Conservation (phyloP, 2,113 vertebrate genomes). For the Melozone crissalis region DNA sequence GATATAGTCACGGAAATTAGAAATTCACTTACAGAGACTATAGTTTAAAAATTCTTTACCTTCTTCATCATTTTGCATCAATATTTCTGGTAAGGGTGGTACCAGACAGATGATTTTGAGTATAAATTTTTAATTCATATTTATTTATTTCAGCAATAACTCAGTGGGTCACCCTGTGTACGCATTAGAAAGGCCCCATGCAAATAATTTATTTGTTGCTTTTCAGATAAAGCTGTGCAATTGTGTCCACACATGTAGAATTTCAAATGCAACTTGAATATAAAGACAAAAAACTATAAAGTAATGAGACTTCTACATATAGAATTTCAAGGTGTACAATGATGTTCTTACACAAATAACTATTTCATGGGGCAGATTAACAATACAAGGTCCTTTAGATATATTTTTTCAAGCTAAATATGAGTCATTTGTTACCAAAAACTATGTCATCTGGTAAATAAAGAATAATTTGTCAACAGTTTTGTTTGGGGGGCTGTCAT, state of each 20-base stretch:
- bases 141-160: not conserved
- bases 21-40: not conserved
- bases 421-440: not conserved
- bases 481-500: rapidly evolving
- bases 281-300: not conserved
- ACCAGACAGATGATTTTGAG: not conserved
- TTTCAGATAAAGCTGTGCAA: not conserved
- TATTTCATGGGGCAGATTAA: not conserved
- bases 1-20: not conserved
- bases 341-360: not conserved
- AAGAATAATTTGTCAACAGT: not conserved
- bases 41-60: not conserved
- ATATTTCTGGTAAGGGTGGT: not conserved
- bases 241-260: not conserved
- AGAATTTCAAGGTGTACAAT: not conserved
- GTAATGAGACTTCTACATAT: not conserved
- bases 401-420: not conserved
- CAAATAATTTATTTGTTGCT: not conserved
- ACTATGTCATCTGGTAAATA: not conserved
- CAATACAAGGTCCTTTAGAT: not conserved
- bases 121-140: not conserved
- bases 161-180: not conserved
- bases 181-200: not conserved
- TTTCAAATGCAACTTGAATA: not conserved
- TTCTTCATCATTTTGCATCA: not conserved